phyloP scores from a whole-genome alignment of 1,140 invertebrate species.

The Drosophila quadrilineata region DNA sequence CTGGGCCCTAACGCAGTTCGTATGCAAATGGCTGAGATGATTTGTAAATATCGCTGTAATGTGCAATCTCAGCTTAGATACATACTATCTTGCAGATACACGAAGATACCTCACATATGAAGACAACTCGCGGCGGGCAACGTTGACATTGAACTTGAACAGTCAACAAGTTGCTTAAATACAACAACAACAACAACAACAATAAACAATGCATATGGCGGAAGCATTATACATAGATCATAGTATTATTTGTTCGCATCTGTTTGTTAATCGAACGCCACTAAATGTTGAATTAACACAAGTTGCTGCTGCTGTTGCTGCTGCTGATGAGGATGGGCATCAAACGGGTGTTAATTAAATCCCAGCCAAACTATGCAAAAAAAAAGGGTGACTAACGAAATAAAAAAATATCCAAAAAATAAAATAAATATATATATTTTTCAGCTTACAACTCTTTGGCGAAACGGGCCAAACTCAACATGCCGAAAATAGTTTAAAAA shows the following conservation, averaged over 20 bases:
- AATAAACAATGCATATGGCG: constrained; percentile 22
- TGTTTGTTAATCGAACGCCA: constrained; percentile 49
- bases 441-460: background rate
- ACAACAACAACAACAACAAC: too few species aligned
- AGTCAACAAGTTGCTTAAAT: constrained; percentile 17
- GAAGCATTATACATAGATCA: constrained; percentile 51
- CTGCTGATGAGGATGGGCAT: constrained; percentile 16
- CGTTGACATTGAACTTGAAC: constrained; percentile 70
- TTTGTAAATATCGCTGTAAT: constrained; percentile 60
- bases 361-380: constrained; percentile 17
- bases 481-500: constrained; percentile 39
- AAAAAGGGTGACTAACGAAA: constrained; percentile 21
- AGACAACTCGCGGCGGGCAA: constrained; percentile 4
- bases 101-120: background rate
- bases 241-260: constrained; percentile 52
- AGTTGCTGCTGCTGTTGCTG: too few species aligned
- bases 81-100: constrained; percentile 3
- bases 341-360: constrained; percentile 38
- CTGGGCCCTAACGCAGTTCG: constrained; percentile 36
- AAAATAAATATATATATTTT: too few species aligned
- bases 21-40: constrained; percentile 55
- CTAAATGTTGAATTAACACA: constrained; percentile 45
- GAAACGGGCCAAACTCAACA: constrained; percentile 31
- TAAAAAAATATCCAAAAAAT: too few species aligned
- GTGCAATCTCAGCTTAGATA: constrained; percentile 37